phyloP scores from a whole-genome alignment of 2,797 vertebrate genomes.

The Coccyzus lansbergi region DNA sequence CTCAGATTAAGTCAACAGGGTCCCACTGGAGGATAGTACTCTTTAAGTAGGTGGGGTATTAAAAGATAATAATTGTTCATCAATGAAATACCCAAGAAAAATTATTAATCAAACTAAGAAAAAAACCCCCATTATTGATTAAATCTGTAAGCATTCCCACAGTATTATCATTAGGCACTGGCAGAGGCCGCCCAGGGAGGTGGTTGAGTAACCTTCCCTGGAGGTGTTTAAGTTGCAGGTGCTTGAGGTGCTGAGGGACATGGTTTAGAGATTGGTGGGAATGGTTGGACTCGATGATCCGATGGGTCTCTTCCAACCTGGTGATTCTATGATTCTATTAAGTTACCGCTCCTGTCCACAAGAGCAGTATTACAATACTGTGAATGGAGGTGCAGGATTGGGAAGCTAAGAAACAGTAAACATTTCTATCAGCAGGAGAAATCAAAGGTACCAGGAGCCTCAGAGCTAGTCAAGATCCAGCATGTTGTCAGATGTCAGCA shows the following conservation, averaged over 20 bases:
- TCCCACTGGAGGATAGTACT: neutral
- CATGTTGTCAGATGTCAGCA: neutral
- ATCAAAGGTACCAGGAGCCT: neutral
- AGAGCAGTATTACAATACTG: neutral
- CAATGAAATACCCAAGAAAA: neutral
- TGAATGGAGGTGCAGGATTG: neutral
- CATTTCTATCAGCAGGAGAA: neutral
- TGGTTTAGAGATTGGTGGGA: too few relatives aligned
- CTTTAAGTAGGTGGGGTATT: neutral
- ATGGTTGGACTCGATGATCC: too few relatives aligned
- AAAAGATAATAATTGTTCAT: rapidly evolving
- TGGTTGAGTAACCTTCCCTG: too few relatives aligned
- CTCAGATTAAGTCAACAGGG: neutral
- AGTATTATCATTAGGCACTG: too few relatives aligned
- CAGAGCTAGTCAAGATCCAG: neutral
- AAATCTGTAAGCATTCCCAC: neutral
- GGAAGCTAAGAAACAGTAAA: neutral
- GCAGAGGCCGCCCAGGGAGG: too few relatives aligned
- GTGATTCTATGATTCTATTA: too few relatives aligned
- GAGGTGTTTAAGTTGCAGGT: too few relatives aligned
- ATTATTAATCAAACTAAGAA: neutral
- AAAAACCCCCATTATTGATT: neutral
- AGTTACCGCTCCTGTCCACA: neutral
- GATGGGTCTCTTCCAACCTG: too few relatives aligned
- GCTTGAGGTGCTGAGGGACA: too few relatives aligned